phyloP scores from a whole-genome alignment of 1,140 invertebrate genomes.

The Trichonephila clavata region DNA sequence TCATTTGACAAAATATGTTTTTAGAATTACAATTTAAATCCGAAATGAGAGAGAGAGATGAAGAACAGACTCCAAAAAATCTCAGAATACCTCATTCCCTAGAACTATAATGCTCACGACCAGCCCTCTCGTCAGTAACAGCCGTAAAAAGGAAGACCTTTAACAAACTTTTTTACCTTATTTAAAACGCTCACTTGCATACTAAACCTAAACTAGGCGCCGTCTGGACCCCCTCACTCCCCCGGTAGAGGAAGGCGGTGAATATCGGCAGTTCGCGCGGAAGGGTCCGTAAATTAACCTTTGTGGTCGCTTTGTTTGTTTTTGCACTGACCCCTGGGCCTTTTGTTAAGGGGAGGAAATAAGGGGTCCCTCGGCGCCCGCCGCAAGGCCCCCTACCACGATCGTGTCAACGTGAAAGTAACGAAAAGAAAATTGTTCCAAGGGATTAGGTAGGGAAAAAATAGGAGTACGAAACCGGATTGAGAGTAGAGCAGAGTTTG shows the following conservation, averaged over 20 bases:
- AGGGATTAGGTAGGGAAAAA: conserved; percentile 7
- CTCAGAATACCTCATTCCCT: background rate
- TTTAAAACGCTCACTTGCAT: conserved; percentile 50
- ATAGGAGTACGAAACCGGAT: conserved; percentile 54
- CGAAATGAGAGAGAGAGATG: too few relatives aligned
- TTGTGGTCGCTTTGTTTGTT: conserved; percentile 70
- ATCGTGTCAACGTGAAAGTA: conserved; percentile 63
- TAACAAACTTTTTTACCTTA: background rate
- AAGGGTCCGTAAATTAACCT: conserved; percentile 69
- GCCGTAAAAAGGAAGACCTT: background rate
- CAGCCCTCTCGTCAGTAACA: background rate
- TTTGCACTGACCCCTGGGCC: conserved; percentile 66
- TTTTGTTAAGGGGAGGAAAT: conserved; percentile 45
- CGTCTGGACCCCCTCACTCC: conserved; percentile 53
- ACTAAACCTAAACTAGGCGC: conserved; percentile 31
- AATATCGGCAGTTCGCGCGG: conserved; percentile 54
- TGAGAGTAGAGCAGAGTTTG: background rate
- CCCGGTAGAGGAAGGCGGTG: background rate
- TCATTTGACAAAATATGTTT: too few relatives aligned
- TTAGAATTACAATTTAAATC: too few relatives aligned
- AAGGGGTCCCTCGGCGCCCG: conserved; percentile 51
- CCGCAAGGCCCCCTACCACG: conserved; percentile 48
- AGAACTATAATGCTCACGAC: background rate
- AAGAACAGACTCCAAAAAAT: background rate
- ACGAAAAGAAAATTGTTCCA: background rate